Base-by-base conservation (phyloP, 2,888 invertebrate genomes). In the Philereme transversata region DNA sequence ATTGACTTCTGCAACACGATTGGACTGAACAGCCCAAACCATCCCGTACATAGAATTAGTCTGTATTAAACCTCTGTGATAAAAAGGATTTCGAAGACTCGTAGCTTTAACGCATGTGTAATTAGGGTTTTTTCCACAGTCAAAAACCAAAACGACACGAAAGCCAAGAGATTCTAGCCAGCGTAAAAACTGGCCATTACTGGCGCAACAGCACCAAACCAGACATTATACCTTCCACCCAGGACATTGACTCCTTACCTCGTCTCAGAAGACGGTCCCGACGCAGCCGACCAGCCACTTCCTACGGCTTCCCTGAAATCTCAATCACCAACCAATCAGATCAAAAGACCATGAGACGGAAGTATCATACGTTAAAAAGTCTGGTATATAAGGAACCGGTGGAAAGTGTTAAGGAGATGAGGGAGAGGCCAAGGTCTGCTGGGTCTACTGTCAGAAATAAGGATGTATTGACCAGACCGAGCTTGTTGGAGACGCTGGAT, bases 231-330 rank as follows among this genome's bases (percentile, higher is more conserved):
- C 90, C 91, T 0, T 80, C 86, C 3, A 68, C 80, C 4, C 83
- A 84, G 51, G 75, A 77, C 7, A 69, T 73, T 7, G 86, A 84
- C 33, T 67, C 65, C 36, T 57, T 77, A 4, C 85, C 87, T 0
- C 83, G 77, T 56, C 78, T 85, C 7, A 76, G 84, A 8, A 72
- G 88, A 68, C 73, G 84, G 7, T 84, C 87, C 0, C 74, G 88
- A 41, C 70, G 86, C 5, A 78, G 74, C 10, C 68, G 88, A 59
- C 88, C 90, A 6, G 80, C 78, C 0, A 86, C 90, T 0, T 78
- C 87, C 0, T 81, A 88, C 57, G 90, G 90, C 0, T 91, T 88
- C 67, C 91, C 91, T 60, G 91, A 90, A 73, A 92, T 92, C 55
- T 86, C 87, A 8, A 84, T 91, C 50, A 88, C 88, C 1, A 84